Evolutionary conservation across 2,888 invertebrate genomes (phyloP).

Genomic region (Sinotaia quadrata): DNA sequence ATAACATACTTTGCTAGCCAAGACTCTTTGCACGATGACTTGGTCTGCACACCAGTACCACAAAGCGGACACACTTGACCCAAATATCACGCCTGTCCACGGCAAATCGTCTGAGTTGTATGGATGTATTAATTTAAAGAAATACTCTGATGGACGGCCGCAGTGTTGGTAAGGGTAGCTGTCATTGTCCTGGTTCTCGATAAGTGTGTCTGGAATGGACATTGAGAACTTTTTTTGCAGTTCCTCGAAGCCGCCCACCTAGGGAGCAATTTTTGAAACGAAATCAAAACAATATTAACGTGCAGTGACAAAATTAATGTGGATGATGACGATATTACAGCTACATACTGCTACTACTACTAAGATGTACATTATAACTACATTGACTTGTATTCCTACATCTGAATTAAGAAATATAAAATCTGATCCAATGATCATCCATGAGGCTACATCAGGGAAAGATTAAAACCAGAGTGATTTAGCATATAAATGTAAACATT

Average conservation of each 20-base stretch:
- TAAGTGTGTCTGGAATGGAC: background rate
- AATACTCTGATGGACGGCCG: conserved; percentile 5
- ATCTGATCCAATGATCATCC: too few relatives aligned
- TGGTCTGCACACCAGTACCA: conserved; percentile 28
- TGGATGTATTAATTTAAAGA: conserved; percentile 7
- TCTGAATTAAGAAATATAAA: too few relatives aligned
- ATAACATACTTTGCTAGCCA: conserved; percentile 16
- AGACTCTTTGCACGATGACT: conserved; percentile 19
- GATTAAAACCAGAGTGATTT: too few relatives aligned
- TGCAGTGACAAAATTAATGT: too few relatives aligned
- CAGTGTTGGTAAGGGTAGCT: conserved; percentile 9
- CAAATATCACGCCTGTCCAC: conserved; percentile 18
- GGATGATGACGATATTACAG: too few relatives aligned
- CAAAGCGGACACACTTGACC: background rate
- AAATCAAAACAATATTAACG: too few relatives aligned
- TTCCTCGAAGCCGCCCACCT: conserved; percentile 13
- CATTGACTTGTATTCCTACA: too few relatives aligned
- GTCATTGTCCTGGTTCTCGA: background rate
- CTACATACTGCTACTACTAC: too few relatives aligned
- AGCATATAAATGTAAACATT: too few relatives aligned
- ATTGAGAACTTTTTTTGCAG: background rate
- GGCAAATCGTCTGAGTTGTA: conserved; percentile 8
- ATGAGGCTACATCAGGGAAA: too few relatives aligned
- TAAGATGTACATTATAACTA: too few relatives aligned
- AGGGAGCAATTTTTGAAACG: too few relatives aligned